Percentiles rank a stretch among this genome's conserved stretches.
phyloP scores from a whole-genome alignment of 2,888 invertebrate species.

The Ischnus inquisitorius region DNA sequence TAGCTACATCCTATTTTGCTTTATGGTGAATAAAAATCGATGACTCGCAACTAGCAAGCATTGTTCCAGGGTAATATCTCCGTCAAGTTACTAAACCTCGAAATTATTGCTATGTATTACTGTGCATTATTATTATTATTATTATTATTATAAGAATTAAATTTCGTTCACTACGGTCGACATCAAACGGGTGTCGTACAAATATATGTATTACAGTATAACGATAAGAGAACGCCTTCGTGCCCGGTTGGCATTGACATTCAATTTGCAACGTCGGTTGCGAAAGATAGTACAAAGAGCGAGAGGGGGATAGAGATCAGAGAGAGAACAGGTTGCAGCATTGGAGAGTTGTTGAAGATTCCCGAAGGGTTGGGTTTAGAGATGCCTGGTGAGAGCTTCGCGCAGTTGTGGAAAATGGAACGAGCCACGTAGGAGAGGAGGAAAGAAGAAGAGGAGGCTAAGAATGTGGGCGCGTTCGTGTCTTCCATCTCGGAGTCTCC shows the following conservation, averaged over 20 bases:
- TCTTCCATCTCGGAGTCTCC: slow-evolving; percentile 45
- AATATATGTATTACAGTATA: slow-evolving; percentile 10
- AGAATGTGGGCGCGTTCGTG: slow-evolving; percentile 39
- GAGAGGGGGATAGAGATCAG: slow-evolving; percentile 20
- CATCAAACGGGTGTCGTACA: background rate
- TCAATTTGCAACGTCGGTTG: slow-evolving; percentile 63
- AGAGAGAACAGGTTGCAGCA: slow-evolving; percentile 41
- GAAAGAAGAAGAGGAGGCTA: slow-evolving; percentile 7
- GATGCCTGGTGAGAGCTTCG: slow-evolving; percentile 5
- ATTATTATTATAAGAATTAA: background rate
- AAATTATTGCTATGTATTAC: no score
- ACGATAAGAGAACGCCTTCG: slow-evolving; percentile 17
- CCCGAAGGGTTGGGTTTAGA: slow-evolving; percentile 34
- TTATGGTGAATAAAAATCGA: background rate
- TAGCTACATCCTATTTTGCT: background rate
- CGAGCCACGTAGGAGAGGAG: slow-evolving; percentile 22
- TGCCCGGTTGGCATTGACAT: slow-evolving; percentile 66
- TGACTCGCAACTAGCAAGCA: background rate
- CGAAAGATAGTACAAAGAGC: slow-evolving; percentile 6
- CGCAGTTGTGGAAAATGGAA: slow-evolving; percentile 54
- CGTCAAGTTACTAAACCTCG: no score
- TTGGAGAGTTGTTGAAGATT: slow-evolving; percentile 52
- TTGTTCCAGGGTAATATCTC: no score
- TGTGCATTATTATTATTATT: background rate
- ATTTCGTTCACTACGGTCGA: background rate